Percentiles rank a stretch among this genome's conserved stretches.
phyloP scores from a whole-genome alignment of 1,140 invertebrate genomes.

The Polypedilum vanderplanki region DNA sequence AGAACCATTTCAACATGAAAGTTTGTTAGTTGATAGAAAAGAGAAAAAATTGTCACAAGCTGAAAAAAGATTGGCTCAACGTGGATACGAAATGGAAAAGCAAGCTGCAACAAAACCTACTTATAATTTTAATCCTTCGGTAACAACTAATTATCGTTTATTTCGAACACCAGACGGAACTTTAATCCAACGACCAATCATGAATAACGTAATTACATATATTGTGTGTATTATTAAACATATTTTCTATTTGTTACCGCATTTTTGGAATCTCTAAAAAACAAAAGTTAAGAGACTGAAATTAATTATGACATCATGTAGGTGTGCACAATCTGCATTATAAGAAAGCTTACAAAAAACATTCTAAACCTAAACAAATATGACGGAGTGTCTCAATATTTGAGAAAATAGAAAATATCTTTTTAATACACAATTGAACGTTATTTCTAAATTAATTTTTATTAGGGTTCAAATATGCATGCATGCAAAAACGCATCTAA shows the following conservation, averaged over 20 bases:
- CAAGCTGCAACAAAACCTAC: slow-evolving; percentile 63
- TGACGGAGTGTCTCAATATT: no score
- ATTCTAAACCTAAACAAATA: neutral
- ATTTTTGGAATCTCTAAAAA: no score
- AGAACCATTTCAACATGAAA: slow-evolving; percentile 95
- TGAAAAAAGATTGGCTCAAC: slow-evolving; percentile 87
- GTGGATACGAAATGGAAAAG: slow-evolving; percentile 91
- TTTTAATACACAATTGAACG: no score
- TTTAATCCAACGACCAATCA: slow-evolving; percentile 49
- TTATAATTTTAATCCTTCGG: slow-evolving; percentile 32
- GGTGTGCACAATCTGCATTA: no score
- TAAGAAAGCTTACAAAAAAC: slow-evolving; percentile 24
- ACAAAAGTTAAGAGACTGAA: no score
- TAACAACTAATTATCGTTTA: slow-evolving; percentile 46
- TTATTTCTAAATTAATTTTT: no score
- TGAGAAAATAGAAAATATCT: no score
- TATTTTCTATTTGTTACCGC: no score
- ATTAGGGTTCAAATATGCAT: no score
- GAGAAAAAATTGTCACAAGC: slow-evolving; percentile 91
- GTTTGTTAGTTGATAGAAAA: slow-evolving; percentile 88
- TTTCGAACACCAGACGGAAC: slow-evolving; percentile 53
- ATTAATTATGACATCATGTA: no score
- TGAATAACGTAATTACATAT: slow-evolving; percentile 47
- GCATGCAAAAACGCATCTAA: no score
- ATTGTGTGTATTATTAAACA: slow-evolving; percentile 30